Conservation (phyloP, 2,797 vertebrate genomes). For the Hylomyscus alleni region DNA sequence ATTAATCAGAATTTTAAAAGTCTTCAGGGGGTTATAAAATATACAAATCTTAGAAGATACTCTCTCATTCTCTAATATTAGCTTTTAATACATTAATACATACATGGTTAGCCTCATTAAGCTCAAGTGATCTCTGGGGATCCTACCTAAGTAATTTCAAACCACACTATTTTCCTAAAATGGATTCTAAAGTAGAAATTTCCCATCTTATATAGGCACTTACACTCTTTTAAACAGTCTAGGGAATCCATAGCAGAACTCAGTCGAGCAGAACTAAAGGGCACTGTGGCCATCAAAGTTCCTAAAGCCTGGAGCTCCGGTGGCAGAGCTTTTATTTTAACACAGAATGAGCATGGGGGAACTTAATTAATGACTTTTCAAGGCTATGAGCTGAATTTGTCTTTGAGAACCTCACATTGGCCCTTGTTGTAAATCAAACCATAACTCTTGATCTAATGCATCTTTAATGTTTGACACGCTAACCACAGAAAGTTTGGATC, state of each 20-base stretch:
- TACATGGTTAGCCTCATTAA: constrained; percentile 66
- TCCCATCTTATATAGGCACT: not conserved
- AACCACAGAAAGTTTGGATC: not conserved
- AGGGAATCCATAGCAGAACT: not conserved
- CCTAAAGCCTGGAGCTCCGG: not conserved
- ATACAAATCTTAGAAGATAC: constrained; percentile 55
- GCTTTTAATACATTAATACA: constrained; percentile 69
- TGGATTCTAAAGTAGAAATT: not conserved
- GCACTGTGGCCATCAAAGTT: fast-evolving
- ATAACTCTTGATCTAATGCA: not conserved
- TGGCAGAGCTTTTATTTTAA: not conserved
- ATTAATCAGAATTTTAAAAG: constrained; percentile 28
- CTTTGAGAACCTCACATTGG: not conserved
- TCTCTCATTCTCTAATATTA: constrained; percentile 44
- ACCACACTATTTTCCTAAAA: constrained; percentile 45
- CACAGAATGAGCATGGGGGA: not conserved
- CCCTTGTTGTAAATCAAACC: not conserved
- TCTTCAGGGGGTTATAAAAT: not conserved
- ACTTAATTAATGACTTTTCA: not conserved
- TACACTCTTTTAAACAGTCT: not conserved
- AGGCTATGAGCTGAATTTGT: not conserved
- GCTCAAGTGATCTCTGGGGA: constrained; percentile 13
- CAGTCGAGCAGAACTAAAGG: not conserved
- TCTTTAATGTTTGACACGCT: not conserved
- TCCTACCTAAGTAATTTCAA: constrained; percentile 65